These are phyloP conservation scores for Acestrorhynchus altus DNA, from an alignment of 2,797 vertebrate species.

Conservation along the genomic window DNA sequence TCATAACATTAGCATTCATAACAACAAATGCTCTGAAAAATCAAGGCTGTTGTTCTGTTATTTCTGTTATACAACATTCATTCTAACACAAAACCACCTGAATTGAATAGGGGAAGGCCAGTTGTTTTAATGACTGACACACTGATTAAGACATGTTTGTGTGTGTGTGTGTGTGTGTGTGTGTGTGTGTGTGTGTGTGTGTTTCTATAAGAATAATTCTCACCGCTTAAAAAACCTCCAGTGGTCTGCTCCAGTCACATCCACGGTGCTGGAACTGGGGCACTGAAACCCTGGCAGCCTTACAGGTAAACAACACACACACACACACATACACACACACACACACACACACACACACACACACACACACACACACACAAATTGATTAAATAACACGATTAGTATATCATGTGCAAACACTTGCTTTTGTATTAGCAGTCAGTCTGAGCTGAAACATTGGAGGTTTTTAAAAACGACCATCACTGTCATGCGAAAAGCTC, in stretches of 20 bases:
- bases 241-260: constrained; percentile 83
- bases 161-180: not conserved
- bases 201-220: not conserved
- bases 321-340: not conserved
- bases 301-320: constrained; percentile 23
- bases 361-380: too few relatives aligned
- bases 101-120: not conserved
- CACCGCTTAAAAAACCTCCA: constrained; percentile 91
- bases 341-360: too few relatives aligned
- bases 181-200: not conserved
- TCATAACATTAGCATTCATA: not conserved
- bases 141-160: not conserved
- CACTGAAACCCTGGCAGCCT: constrained; percentile 74
- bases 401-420: too few relatives aligned
- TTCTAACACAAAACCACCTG: not conserved
- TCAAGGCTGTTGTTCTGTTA: not conserved
- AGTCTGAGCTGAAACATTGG: too few relatives aligned
- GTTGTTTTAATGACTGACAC: not conserved
- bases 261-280: constrained; percentile 64
- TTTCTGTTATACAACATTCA: not conserved
- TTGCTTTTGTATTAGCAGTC: too few relatives aligned
- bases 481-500: too few relatives aligned
- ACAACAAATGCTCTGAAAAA: not conserved
- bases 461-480: too few relatives aligned
- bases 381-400: too few relatives aligned